Base-by-base conservation (phyloP, 2,113 vertebrate genomes). In the Lamprotornis superbus region DNA sequence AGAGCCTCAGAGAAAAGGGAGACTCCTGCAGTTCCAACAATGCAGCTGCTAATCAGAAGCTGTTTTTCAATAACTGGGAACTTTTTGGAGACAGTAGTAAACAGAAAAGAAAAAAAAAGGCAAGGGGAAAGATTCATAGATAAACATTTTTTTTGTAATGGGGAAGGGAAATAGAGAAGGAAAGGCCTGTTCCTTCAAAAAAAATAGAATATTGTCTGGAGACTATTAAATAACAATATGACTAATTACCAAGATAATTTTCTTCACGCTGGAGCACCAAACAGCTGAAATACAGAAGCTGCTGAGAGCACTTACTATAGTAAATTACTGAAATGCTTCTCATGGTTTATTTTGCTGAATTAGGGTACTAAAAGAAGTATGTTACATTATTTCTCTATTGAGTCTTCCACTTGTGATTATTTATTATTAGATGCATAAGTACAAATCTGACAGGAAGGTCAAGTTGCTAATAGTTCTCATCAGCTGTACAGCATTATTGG, bases 191-290 rank as follows among this genome's bases (percentile, higher is more conserved):
- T 93, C 79, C 83, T 83, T 65, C 15, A 37, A 84, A 95, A 73
- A 69, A 56, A 90, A 57, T n/a, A 73, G 28, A 88, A 78, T 87
- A 96, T 97, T 96, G 70, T 92, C 90, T 94, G 22, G n/a, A 35
- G n/a, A 77, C 87, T 77, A 83, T 96, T 96, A 93, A 85, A 88
- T 77, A 96, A 95, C 87, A 96, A 94, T 96, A 81, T 91, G 90
- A 95, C 90, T 96, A 96, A 95, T 97, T 94, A 93, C 82, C 40
- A 91, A 87, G 77, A 77, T 87, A 80, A 91, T 94, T 90, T 93
- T 90, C 68, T 96, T 95, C 55, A 79, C 65, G 65, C 57, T 93
- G 53, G 70, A 92, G 76, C 69, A 94, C 56, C 74, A 85, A 88
- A 91, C 40, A 89, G 76, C 84, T 96, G 89, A 96, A 97, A 87